Conservation (phyloP, 2,888 invertebrate genomes). For the Prostheceraeus crozeri region DNA sequence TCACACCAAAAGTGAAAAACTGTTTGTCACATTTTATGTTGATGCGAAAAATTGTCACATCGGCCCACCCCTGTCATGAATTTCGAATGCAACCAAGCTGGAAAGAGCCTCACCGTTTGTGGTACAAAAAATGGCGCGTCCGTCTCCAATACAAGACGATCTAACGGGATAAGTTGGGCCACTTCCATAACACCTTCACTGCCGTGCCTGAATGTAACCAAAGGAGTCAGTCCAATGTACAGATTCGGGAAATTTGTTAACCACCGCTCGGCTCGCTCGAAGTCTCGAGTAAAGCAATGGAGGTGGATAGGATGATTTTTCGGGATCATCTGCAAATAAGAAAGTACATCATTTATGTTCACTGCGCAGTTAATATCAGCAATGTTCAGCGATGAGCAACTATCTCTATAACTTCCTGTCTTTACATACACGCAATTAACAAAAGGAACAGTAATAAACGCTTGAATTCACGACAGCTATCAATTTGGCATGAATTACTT, state of each 20-base stretch:
- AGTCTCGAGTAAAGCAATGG: conserved; percentile 58
- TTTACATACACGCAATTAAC: no score
- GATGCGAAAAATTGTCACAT: no score
- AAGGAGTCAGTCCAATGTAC: conserved; percentile 53
- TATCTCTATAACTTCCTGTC: no score
- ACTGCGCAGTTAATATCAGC: no score
- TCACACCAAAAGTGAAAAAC: no score
- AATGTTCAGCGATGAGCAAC: no score
- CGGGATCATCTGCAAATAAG: conserved; percentile 47
- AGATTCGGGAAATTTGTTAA: conserved; percentile 54
- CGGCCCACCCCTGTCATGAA: no score
- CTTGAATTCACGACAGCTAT: no score
- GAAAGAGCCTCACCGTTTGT: conserved; percentile 45
- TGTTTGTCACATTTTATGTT: no score
- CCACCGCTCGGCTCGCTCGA: conserved; percentile 54
- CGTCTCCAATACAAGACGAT: conserved; percentile 58
- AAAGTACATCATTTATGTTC: conserved; percentile 1
- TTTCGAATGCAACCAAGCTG: no score
- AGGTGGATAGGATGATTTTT: conserved; percentile 56
- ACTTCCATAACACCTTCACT: conserved; percentile 49
- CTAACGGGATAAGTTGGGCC: conserved; percentile 53
- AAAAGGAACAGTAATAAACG: no score
- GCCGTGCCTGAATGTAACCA: conserved; percentile 49
- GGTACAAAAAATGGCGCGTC: conserved; percentile 60
- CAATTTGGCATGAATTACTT: no score